Base-by-base conservation (phyloP, 2,113 vertebrate genomes). In the Miniopterus natalensis region DNA sequence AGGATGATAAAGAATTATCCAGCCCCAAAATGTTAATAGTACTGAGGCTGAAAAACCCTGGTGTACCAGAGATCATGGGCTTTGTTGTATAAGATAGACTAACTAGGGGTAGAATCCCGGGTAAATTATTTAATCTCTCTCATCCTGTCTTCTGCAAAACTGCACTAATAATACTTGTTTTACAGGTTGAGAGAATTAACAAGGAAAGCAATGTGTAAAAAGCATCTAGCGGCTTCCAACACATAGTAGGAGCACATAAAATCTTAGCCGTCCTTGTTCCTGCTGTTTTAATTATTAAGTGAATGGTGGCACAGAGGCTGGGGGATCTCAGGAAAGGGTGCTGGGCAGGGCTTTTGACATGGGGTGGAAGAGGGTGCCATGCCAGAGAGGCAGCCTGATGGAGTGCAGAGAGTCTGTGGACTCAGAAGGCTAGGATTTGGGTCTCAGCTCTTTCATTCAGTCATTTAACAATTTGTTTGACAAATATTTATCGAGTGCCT, bases 81-180 rank as follows among this genome's bases (percentile, higher is more conserved):
- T 83, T 96, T 89, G 79, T 90, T 92, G 90, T 85, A 61, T 90
- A 81, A 85, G 53, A 68, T 18, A 90, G 68, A 23, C 20, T 92
- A 65, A 80, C 18, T 47, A 74, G 65, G 83, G 40, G 23, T 78
- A 79, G 83, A 70, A 59, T 95, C 45, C 90, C 86, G 29, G 47
- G 47, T 84, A 66, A 94, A 71, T 55, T 47, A 27, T 29, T 89
- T 94, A 40, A 55, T 92, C 12, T 94, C 8, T 89, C 20, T 90
- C 13, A 92, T 80, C 45, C 36, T 92, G 84, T 84, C 25, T 95
- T 94, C 78, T 95, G 47, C 15, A 96, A 74, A 88, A 84, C 61
- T 45, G 70, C 55, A 53, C 40, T 83, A 73, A 90, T 80, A 71
- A 80, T 75, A 59, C 53, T 95, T 89, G 21, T 55, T 89, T 95